These are phyloP conservation scores for Varanus komodoensis DNA, from an alignment of 2,113 vertebrate genomes.

Conservation along the genomic window DNA sequence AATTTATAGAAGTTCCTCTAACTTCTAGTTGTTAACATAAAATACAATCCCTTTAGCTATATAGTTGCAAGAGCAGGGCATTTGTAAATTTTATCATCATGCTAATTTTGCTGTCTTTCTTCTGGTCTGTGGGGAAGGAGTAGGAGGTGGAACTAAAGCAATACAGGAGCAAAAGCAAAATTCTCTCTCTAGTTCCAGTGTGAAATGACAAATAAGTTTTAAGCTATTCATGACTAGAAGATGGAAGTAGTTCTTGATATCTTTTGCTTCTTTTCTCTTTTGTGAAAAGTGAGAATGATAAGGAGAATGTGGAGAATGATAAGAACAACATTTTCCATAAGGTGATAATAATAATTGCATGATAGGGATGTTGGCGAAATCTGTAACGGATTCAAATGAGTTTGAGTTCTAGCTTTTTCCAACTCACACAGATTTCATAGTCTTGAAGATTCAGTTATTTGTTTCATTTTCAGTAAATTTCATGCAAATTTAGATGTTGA, in stretches of 20 bases:
- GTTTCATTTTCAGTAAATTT: too few relatives aligned
- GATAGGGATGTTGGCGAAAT: neutral
- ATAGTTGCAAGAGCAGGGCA: neutral
- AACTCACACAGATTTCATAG: too few relatives aligned
- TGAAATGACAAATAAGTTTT: neutral
- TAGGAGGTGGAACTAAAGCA: neutral
- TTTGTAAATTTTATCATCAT: slow-evolving; percentile 30
- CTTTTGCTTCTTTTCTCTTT: neutral
- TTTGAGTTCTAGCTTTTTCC: too few relatives aligned
- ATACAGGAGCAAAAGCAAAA: neutral
- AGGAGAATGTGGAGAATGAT: neutral
- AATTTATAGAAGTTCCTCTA: slow-evolving; percentile 29
- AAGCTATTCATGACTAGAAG: neutral
- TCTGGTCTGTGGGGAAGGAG: neutral
- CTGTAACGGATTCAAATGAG: neutral
- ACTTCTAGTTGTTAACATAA: slow-evolving; percentile 31
- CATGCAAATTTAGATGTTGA: too few relatives aligned
- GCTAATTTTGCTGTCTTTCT: neutral
- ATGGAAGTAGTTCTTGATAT: neutral
- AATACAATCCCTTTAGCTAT: slow-evolving; percentile 24
- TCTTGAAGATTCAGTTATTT: too few relatives aligned
- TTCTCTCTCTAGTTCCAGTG: neutral
- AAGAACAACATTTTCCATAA: neutral
- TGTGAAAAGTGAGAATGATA: neutral
- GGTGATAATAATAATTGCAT: neutral